Evolutionary conservation across 2,113 vertebrate species (phyloP).

Genomic region (Polypterus bichir): DNA sequence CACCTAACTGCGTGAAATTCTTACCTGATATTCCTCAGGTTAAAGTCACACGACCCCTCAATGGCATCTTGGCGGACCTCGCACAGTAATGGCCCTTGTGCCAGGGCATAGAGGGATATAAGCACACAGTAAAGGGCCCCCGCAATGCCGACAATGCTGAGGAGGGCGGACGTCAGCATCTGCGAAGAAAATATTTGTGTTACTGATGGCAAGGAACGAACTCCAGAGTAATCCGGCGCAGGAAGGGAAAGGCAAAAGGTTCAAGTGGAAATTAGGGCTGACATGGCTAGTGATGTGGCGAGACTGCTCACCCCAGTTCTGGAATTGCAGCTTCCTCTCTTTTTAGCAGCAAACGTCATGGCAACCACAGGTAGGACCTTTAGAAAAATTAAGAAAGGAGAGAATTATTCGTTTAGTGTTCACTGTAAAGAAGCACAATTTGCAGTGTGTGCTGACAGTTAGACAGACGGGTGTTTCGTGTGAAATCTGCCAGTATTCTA

Average conservation of each 20-base stretch:
- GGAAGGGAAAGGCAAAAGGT: too few relatives aligned
- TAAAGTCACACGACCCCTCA: conserved; percentile 24
- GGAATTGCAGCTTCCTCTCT: conserved; percentile 29
- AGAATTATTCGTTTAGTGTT: not conserved
- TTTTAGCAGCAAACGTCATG: conserved; percentile 28
- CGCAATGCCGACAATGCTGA: conserved; percentile 24
- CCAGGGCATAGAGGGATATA: conserved; percentile 26
- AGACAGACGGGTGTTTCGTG: too few relatives aligned
- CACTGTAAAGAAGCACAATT: not conserved
- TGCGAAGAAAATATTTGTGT: conserved; percentile 20
- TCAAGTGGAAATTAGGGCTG: too few relatives aligned
- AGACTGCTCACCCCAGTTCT: conserved; percentile 18
- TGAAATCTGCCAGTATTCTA: too few relatives aligned
- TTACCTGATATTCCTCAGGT: conserved; percentile 27
- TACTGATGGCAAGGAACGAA: too few relatives aligned
- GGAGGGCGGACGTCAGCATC: conserved; percentile 33
- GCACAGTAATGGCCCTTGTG: conserved; percentile 30
- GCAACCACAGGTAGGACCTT: conserved; percentile 28
- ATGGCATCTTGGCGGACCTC: conserved; percentile 14
- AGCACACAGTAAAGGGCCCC: conserved; percentile 29
- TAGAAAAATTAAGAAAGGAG: conserved; percentile 3
- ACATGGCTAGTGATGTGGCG: too few relatives aligned
- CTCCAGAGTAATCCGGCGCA: too few relatives aligned
- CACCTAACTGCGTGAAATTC: not conserved
- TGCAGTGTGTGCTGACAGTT: too few relatives aligned